Conservation (phyloP, 2,113 vertebrate genomes). For the Limnothrissa miodon region DNA sequence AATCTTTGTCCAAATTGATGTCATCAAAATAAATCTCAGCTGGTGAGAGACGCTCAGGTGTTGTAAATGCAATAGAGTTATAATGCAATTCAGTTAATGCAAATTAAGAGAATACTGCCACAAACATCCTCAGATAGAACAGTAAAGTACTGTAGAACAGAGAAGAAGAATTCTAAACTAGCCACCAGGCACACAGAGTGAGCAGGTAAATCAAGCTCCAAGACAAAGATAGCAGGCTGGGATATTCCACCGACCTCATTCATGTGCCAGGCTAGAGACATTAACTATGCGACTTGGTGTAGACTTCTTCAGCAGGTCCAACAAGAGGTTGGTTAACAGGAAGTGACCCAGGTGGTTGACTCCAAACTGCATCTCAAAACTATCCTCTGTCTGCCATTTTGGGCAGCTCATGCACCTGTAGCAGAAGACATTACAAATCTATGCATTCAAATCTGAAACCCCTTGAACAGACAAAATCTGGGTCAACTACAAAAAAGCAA, state of each 20-base stretch:
- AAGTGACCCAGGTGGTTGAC: constrained; percentile 77
- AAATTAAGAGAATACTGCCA: constrained; percentile 4
- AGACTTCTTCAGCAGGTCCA: constrained; percentile 67
- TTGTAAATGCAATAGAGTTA: not conserved
- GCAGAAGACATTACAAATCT: not conserved
- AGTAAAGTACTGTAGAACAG: not conserved
- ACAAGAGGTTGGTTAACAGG: constrained; percentile 69
- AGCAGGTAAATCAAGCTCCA: not conserved
- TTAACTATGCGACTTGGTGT: constrained; percentile 69
- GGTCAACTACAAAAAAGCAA: not conserved
- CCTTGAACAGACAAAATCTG: not conserved
- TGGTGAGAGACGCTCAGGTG: constrained; percentile 32
- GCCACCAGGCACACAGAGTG: not conserved
- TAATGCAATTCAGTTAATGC: not conserved
- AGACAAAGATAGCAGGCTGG: not conserved
- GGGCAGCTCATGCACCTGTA: constrained; percentile 72
- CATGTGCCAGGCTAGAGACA: constrained; percentile 68
- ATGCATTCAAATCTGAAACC: not conserved
- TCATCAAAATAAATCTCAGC: constrained; percentile 71
- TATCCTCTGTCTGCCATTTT: constrained; percentile 68
- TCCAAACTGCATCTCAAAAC: constrained; percentile 77
- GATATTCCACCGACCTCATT: constrained; percentile 50
- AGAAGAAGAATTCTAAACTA: not conserved
- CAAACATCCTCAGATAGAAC: constrained; percentile 13
- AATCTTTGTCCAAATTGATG: constrained; percentile 67